Evolutionary conservation across 2,113 vertebrate genomes (phyloP).

Genomic region (Mobula hypostoma): DNA sequence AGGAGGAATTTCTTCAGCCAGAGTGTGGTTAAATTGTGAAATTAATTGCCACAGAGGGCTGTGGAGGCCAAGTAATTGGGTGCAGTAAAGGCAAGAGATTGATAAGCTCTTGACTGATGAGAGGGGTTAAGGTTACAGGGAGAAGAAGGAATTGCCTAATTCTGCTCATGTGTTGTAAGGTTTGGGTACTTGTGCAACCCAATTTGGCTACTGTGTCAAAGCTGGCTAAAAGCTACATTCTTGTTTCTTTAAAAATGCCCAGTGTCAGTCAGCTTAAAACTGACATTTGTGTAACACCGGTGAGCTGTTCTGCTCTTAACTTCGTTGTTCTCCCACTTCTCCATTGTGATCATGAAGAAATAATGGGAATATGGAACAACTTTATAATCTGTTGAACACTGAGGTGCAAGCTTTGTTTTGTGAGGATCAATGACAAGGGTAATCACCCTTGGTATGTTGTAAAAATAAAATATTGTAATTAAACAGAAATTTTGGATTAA

Average conservation of each 20-base stretch:
- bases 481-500: too few relatives aligned
- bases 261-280: background rate
- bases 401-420: background rate
- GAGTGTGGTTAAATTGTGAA: too few relatives aligned
- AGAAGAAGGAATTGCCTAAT: too few relatives aligned
- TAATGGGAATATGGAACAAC: background rate
- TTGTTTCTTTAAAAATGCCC: background rate
- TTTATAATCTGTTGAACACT: background rate
- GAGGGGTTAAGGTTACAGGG: too few relatives aligned
- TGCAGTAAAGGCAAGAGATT: too few relatives aligned
- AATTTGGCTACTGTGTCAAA: background rate
- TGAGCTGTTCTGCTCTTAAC: background rate
- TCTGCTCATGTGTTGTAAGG: background rate
- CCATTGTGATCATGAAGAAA: background rate
- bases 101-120: too few relatives aligned
- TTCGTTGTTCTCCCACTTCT: too few relatives aligned
- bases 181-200: background rate
- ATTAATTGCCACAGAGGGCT: too few relatives aligned
- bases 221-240: background rate
- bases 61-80: too few relatives aligned
- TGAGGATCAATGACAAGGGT: background rate
- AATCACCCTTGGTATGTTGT: too few relatives aligned
- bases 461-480: too few relatives aligned
- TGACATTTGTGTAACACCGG: background rate
- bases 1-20: too few relatives aligned